Evolutionary conservation across 2,113 vertebrate genomes (phyloP).

Genomic region (Potamarius usumacintae): DNA sequence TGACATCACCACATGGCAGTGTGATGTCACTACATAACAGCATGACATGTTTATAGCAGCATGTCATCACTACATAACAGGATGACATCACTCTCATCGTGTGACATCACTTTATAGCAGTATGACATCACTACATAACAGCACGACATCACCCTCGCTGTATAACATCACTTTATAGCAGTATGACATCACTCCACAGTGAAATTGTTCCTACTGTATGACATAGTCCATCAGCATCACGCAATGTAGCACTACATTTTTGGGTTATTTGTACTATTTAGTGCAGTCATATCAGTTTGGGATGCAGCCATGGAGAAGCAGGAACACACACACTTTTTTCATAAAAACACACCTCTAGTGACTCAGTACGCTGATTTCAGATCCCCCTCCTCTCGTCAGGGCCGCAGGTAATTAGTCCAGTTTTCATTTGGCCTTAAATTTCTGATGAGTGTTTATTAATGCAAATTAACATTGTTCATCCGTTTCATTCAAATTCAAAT

Average conservation of each 20-base stretch:
- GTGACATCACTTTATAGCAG: neutral
- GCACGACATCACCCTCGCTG: neutral
- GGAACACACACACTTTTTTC: neutral
- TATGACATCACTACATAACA: neutral
- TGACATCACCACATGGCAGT: neutral
- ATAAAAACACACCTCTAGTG: neutral
- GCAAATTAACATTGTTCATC: neutral
- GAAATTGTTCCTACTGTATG: neutral
- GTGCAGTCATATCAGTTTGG: neutral
- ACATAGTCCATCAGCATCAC: neutral
- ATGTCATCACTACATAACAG: neutral
- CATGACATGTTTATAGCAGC: neutral
- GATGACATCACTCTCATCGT: neutral
- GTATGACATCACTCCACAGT: neutral
- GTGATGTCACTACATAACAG: neutral
- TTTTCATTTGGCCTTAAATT: neutral
- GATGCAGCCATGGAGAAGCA: neutral
- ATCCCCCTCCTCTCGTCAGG: neutral
- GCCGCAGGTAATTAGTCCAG: neutral
- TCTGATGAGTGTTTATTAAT: neutral
- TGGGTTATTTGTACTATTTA: neutral
- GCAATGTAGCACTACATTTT: neutral
- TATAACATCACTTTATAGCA: neutral
- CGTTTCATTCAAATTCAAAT: neutral
- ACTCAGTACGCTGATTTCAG: neutral